Conservation (phyloP, 2,113 vertebrate genomes). For the Athene noctua region DNA sequence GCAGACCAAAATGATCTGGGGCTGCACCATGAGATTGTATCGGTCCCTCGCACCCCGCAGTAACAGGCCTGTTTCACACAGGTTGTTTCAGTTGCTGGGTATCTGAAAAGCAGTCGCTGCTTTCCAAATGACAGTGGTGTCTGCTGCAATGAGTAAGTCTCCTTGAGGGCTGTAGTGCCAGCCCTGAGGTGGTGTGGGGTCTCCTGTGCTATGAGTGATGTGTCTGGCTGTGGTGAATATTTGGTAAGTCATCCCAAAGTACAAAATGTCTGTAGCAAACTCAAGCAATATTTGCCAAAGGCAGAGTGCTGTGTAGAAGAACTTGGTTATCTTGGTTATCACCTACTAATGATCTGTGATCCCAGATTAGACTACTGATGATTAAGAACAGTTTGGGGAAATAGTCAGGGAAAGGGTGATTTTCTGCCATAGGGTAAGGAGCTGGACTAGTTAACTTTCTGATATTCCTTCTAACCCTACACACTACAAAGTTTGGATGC, state of each 20-base stretch:
- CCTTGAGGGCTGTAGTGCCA: not conserved
- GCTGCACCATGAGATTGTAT: not conserved
- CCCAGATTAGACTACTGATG: not conserved
- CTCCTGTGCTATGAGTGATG: not conserved
- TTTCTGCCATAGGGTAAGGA: not conserved
- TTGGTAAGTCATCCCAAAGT: not conserved
- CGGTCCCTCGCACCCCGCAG: accelerated
- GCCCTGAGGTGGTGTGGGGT: not conserved
- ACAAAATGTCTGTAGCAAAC: not conserved
- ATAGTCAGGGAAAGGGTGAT: not conserved
- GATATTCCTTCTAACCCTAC: not conserved
- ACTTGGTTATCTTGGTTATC: not conserved
- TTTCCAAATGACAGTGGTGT: not conserved
- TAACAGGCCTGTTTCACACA: not conserved
- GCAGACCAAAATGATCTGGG: not conserved
- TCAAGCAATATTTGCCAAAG: not conserved
- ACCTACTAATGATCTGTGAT: not conserved
- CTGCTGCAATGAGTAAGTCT: not conserved
- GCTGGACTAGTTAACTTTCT: not conserved
- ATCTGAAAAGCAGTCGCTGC: not conserved
- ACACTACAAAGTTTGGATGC: not conserved
- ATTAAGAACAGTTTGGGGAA: not conserved
- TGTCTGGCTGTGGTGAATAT: not conserved
- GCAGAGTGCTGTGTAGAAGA: not conserved
- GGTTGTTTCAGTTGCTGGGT: not conserved